These are phyloP conservation scores for Rousettus leschenaultii DNA, from an alignment of 2,113 vertebrate genomes.

Conservation along the genomic window DNA sequence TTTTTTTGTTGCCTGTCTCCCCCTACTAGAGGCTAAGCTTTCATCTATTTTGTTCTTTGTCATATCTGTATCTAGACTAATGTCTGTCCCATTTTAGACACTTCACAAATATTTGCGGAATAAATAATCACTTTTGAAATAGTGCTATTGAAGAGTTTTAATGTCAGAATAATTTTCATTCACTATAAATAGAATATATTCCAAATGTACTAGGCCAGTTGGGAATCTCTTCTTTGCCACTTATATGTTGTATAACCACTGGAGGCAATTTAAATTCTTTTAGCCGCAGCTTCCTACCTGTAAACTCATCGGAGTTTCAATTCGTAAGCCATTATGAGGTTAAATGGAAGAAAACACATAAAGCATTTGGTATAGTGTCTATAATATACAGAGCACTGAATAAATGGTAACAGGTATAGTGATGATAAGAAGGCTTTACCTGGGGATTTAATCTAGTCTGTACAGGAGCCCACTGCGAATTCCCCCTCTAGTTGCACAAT, in stretches of 20 bases:
- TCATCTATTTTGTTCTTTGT: neutral
- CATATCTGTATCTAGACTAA: neutral
- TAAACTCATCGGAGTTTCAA: neutral
- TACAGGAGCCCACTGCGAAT: neutral
- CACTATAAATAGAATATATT: neutral
- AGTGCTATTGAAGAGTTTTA: neutral
- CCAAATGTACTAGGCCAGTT: neutral
- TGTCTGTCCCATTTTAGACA: neutral
- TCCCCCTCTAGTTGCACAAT: neutral
- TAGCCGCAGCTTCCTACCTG: neutral
- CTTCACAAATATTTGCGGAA: neutral
- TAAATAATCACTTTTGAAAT: conserved; percentile 10
- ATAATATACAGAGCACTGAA: neutral
- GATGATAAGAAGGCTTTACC: neutral
- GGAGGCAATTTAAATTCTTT: neutral
- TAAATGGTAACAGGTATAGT: neutral
- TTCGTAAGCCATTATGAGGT: neutral
- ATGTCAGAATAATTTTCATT: neutral
- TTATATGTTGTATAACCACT: neutral
- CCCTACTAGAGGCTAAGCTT: neutral
- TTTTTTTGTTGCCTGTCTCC: neutral
- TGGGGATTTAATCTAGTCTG: neutral
- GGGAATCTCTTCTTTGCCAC: neutral
- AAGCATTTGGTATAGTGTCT: neutral
- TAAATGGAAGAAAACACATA: neutral